phyloP scores from a whole-genome alignment of 1,140 invertebrate species.

The Tetranychus urticae region DNA sequence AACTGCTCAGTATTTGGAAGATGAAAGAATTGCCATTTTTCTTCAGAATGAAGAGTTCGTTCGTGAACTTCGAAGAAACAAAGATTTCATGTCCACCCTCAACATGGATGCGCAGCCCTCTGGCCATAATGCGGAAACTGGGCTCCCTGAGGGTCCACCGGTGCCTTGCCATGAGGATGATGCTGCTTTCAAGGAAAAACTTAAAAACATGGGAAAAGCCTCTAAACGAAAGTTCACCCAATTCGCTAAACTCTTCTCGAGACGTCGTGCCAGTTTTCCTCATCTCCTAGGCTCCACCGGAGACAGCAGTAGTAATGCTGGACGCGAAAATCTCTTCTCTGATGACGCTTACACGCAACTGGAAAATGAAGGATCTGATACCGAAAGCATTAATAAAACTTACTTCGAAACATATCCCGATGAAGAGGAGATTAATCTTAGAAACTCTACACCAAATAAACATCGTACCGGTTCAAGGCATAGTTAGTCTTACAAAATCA shows the following conservation, averaged over 20 bases:
- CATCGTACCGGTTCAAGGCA: no score
- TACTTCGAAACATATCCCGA: not conserved
- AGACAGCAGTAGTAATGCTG: constrained; percentile 18
- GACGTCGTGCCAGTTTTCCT: constrained; percentile 31
- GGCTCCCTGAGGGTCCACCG: constrained; percentile 9
- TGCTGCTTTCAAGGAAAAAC: constrained; percentile 49
- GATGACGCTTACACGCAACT: constrained; percentile 25
- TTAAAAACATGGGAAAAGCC: constrained; percentile 70
- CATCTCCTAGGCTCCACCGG: constrained; percentile 10
- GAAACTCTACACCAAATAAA: no score
- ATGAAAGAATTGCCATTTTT: constrained; percentile 61
- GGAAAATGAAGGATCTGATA: constrained; percentile 11
- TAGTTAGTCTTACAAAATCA: no score
- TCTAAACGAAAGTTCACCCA: constrained; percentile 58
- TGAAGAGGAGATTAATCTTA: no score
- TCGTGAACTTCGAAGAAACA: constrained; percentile 57
- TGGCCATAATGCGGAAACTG: not conserved
- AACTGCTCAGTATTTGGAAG: constrained; percentile 34
- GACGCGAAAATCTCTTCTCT: constrained; percentile 20
- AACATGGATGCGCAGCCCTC: constrained; percentile 21
- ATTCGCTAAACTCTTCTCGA: constrained; percentile 46
- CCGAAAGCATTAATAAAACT: constrained; percentile 1
- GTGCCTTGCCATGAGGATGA: constrained; percentile 35
- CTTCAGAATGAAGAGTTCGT: constrained; percentile 81
- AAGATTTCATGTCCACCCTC: constrained; percentile 63